Evolutionary conservation across 2,113 vertebrate species (phyloP).

Genomic region (Gallinago jamesoni): DNA sequence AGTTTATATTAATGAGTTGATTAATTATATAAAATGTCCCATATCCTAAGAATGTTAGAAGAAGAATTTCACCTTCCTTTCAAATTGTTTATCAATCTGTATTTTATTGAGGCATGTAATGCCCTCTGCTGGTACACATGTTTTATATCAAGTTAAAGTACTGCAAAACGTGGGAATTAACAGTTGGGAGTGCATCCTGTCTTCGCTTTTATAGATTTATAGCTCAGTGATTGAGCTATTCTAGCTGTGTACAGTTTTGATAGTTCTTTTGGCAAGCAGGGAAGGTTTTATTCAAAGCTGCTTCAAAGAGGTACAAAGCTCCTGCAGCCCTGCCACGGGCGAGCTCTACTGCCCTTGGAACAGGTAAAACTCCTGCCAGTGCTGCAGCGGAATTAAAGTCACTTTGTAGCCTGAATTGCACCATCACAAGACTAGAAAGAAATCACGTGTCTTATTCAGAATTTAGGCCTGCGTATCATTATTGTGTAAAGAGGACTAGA

Average conservation of each 20-base stretch:
- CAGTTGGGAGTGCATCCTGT: neutral
- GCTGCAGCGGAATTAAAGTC: neutral
- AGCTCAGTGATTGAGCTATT: neutral
- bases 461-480: neutral
- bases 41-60: neutral
- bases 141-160: neutral
- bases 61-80: neutral
- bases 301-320: neutral
- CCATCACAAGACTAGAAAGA: neutral
- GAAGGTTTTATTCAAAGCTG: neutral
- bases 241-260: neutral
- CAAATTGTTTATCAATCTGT: neutral
- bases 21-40: neutral
- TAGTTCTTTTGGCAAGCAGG: neutral
- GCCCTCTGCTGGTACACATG: slow-evolving; percentile 31
- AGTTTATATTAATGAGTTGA: neutral
- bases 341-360: neutral
- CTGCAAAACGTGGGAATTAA: neutral
- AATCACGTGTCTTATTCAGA: neutral
- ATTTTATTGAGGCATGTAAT: neutral
- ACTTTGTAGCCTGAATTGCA: neutral
- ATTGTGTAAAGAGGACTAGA: neutral
- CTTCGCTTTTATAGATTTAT: neutral
- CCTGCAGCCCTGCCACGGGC: rapidly evolving
- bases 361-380: neutral